Base-by-base conservation (phyloP, 1,140 invertebrate genomes). In the Drosophila quadrilineata region DNA sequence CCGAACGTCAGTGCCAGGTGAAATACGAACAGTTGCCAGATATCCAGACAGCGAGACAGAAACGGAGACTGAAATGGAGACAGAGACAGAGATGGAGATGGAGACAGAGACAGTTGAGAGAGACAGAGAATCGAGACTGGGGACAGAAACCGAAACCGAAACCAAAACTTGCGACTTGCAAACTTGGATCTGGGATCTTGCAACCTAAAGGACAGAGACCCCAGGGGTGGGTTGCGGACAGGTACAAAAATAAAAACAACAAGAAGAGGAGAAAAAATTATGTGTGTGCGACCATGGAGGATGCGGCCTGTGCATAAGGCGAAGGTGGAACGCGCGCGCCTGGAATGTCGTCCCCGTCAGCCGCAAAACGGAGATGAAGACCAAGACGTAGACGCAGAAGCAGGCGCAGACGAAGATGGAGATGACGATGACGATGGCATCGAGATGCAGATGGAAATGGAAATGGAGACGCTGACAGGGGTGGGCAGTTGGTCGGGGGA, bases 11-110 rank as follows among this genome's bases (percentile, higher is more conserved):
- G 38, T 50, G 79, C 77, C 77, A 84, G 77, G 77, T 84, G 77
- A 84, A 84, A 84, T 85, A 84, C 73, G 60, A 85, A 77, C 77
- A 77, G 79, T 68, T 68, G 65, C 65, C 56, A 65, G 54, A 62
- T 29, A 62, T 12, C 43, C 52, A 56, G 36, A 45, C 53, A 10
- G 49, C 26, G 31, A 6, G 10, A 16, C 5, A 26, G 24, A 38
- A 19, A 57, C 41, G 38, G 53, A 48, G 19, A 19, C 21, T 1
- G 38, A 35, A 21, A 46, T 10, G 22, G 40, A 52, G 35, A 46
- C 53, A 28, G 50, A 50, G 16, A 68, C 35, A 24, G 58, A 29
- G 36, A 63, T 50, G 40, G 52, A 48, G 29, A 56, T 17, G 14
- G 40, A 65, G 24, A 48, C 53, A 16, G 43, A 10, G 12, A 40